Evolutionary conservation across 53 echinoderm and acorn worm genomes (phyloP).

Genomic region (Zoroaster sp.): DNA sequence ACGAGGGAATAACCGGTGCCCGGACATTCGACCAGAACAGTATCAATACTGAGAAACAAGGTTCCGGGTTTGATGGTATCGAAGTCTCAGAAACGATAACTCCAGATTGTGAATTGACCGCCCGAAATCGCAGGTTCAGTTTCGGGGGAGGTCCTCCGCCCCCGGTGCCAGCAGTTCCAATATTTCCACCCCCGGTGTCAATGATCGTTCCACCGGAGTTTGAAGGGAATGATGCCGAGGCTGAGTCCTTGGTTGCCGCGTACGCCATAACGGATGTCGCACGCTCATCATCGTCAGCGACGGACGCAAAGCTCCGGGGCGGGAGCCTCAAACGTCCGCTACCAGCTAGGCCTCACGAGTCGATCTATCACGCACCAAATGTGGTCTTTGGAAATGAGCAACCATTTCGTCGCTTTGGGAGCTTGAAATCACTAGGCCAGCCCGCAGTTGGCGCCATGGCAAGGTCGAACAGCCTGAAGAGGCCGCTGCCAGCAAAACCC

Average conservation of each 20-base stretch:
- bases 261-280: slow-evolving; percentile 41
- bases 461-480: slow-evolving; percentile 30
- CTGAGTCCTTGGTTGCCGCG: slow-evolving; percentile 18
- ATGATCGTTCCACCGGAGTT: background rate
- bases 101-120: slow-evolving; percentile 22
- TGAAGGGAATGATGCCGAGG: background rate
- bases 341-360: slow-evolving; percentile 14
- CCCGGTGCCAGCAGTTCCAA: background rate
- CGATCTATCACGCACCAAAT: background rate
- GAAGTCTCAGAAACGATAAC: slow-evolving; percentile 36
- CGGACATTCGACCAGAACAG: background rate
- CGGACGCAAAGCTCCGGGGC: slow-evolving; percentile 16
- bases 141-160: slow-evolving; percentile 12
- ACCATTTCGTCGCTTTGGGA: slow-evolving; percentile 20
- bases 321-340: slow-evolving; percentile 37
- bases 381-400: background rate
- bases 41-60: background rate
- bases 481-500: slow-evolving; percentile 55
- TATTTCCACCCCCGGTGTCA: background rate
- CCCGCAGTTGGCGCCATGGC: slow-evolving; percentile 25
- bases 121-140: slow-evolving; percentile 32
- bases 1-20: background rate
- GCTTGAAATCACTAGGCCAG: slow-evolving; percentile 2
- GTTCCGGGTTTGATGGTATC: slow-evolving; percentile 40
- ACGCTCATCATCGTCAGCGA: background rate